Conservation (phyloP, 2,113 vertebrate genomes). For the Danio rerio region GRCz12tu NC_133188.1:53827501-53828000, state of each 20-base stretch:
- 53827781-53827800: conserved; percentile 35
- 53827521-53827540: neutral
- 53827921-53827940: neutral
- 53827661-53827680: neutral
- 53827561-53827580: neutral
- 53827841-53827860: neutral
- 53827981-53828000: neutral
- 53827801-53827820: conserved; percentile 14
- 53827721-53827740: neutral
- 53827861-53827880: neutral
- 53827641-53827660: neutral
- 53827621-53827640: neutral
- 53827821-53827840: neutral
- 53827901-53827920: conserved; percentile 25
- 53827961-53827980: no score
- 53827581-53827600: neutral
- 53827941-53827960: conserved; percentile 5
- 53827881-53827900: conserved; percentile 13
- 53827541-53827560: neutral
- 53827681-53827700: neutral
- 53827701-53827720: neutral
- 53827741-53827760: neutral
- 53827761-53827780: conserved; percentile 32
- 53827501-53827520: neutral
- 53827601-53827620: neutral